A percentile compares a stretch with the other conserved stretches of the same genome.
Evolutionary conservation across 2,797 vertebrate genomes (phyloP).

Genomic region (Rhyacichthys aspro): DNA sequence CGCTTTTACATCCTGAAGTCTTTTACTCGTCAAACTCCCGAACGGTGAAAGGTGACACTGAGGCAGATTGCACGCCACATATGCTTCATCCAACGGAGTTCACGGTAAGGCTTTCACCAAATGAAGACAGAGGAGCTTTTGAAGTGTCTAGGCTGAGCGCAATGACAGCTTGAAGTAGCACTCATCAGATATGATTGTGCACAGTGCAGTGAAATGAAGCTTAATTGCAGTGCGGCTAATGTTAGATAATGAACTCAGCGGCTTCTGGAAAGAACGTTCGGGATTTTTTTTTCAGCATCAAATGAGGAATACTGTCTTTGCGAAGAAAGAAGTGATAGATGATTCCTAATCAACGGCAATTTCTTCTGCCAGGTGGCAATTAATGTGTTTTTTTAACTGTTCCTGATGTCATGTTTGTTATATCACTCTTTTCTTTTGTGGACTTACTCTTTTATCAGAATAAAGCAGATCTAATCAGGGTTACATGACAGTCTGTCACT

Average conservation of each 20-base stretch:
- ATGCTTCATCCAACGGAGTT: slow-evolving; percentile 29
- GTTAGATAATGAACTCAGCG: slow-evolving; percentile 39
- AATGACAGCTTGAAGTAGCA: slow-evolving; percentile 13
- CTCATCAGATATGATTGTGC: slow-evolving; percentile 47
- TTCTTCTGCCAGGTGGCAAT: slow-evolving; percentile 10
- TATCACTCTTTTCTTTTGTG: not conserved
- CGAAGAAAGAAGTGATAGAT: not conserved
- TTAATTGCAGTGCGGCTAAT: slow-evolving; percentile 34
- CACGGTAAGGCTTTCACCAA: slow-evolving; percentile 25
- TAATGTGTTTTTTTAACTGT: not conserved
- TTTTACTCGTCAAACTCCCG: slow-evolving; percentile 15
- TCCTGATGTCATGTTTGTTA: slow-evolving; percentile 11
- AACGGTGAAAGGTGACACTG: slow-evolving; percentile 31
- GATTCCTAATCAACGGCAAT: slow-evolving; percentile 21
- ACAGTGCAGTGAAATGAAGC: slow-evolving; percentile 25
- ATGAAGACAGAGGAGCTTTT: slow-evolving; percentile 36
- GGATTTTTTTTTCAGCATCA: not conserved
- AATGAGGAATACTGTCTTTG: not conserved
- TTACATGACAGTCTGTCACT: not conserved
- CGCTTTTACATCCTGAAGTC: slow-evolving; percentile 2
- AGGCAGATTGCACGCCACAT: slow-evolving; percentile 15
- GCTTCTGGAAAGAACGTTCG: slow-evolving; percentile 18
- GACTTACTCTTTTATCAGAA: no score
- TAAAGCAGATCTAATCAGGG: slow-evolving; percentile 1
- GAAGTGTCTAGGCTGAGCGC: slow-evolving; percentile 15